A percentile compares a stretch with the other conserved stretches of the same genome.
phyloP scores from a whole-genome alignment of 2,113 vertebrate species.

The Megaceryle torquata region DNA sequence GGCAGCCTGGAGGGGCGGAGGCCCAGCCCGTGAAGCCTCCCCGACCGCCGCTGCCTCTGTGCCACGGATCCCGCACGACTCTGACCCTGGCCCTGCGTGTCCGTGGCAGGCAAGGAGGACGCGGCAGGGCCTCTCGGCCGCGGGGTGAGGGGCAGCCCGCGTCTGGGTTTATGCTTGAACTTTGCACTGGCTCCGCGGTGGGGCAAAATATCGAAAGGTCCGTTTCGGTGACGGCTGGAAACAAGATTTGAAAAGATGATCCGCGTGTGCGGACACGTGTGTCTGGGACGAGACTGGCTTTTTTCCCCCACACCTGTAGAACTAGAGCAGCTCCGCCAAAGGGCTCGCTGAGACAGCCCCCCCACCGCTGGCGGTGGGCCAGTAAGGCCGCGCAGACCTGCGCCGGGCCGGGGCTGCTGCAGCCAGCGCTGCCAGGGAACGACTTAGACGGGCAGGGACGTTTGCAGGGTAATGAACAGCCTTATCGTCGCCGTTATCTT shows the following conservation, averaged over 20 bases:
- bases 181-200: neutral
- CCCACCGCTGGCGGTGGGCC: neutral
- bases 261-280: neutral
- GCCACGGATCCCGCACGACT: neutral
- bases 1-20: too few relatives aligned
- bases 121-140: neutral
- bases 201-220: neutral
- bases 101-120: neutral
- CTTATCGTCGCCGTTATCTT: slow-evolving; percentile 72
- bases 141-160: neutral
- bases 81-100: neutral
- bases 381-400: neutral
- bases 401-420: neutral
- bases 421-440: neutral
- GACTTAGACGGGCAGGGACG: slow-evolving; percentile 49
- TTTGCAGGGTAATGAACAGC: slow-evolving; percentile 57
- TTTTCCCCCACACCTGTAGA: neutral
- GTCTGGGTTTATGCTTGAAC: neutral
- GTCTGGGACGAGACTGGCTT: neutral
- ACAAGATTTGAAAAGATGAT: neutral
- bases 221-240: neutral
- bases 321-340: slow-evolving; percentile 28
- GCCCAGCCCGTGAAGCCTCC: neutral
- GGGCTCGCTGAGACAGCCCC: slow-evolving; percentile 22
- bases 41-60: neutral